Conservation (phyloP, 2,888 invertebrate species). For the Mactromeris polynyma region DNA sequence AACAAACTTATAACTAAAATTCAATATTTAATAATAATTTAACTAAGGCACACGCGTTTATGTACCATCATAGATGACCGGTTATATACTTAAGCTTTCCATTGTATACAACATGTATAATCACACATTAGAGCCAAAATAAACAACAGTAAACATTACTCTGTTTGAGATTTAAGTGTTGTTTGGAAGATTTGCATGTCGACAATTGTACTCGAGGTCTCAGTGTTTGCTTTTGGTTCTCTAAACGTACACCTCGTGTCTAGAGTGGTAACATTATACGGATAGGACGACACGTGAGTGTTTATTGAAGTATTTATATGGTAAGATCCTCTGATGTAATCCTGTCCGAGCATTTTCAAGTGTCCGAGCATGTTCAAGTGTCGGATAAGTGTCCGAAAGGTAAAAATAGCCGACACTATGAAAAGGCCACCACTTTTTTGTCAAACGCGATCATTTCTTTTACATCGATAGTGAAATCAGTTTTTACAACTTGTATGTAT, state of each 20-base stretch:
- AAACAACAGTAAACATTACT: conserved; percentile 25
- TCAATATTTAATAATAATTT: background rate
- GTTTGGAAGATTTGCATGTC: background rate
- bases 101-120: background rate
- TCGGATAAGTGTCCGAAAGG: background rate
- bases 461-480: no score
- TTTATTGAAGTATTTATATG: background rate
- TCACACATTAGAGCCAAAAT: background rate
- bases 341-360: no score
- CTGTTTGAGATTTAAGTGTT: conserved; percentile 2
- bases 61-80: background rate
- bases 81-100: background rate
- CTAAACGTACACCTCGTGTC: background rate
- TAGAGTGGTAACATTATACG: background rate
- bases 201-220: background rate
- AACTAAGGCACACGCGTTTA: background rate
- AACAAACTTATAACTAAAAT: background rate
- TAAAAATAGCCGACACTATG: background rate
- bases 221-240: conserved; percentile 16
- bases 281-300: conserved; percentile 1
- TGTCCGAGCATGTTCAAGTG: background rate
- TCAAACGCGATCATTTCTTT: no score
- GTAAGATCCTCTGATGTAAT: background rate
- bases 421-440: background rate
- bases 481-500: no score